Conservation (phyloP, 2,888 invertebrate genomes). For the Philhelius pedissequus region DNA sequence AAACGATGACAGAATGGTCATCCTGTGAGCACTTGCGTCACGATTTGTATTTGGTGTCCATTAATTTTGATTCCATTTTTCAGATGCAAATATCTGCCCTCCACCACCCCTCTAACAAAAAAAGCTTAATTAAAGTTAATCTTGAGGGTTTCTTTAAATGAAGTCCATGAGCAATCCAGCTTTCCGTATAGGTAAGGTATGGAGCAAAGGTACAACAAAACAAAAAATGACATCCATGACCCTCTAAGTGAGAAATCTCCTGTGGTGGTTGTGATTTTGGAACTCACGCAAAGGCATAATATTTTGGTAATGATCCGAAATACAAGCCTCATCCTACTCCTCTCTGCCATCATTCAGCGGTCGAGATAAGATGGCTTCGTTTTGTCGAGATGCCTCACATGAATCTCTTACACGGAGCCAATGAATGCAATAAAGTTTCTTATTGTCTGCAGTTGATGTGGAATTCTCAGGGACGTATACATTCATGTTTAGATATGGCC, state of each 20-base stretch:
- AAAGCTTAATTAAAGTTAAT: constrained; percentile 38
- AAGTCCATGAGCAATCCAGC: constrained; percentile 27
- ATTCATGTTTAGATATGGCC: background rate
- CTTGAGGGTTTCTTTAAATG: constrained; percentile 33
- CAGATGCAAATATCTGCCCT: background rate
- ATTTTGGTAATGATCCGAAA: constrained; percentile 61
- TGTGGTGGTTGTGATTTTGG: constrained; percentile 1
- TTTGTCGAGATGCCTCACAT: constrained; percentile 51
- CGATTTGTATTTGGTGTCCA: constrained; percentile 28
- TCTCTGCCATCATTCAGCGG: background rate
- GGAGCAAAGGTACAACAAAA: background rate
- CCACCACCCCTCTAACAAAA: background rate
- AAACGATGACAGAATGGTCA: constrained; percentile 21
- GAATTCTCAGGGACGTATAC: constrained; percentile 10
- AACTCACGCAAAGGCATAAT: constrained; percentile 49
- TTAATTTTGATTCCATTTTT: constrained; percentile 31
- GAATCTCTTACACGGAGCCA: constrained; percentile 59
- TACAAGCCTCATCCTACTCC: background rate
- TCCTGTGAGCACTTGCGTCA: constrained; percentile 15
- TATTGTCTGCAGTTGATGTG: constrained; percentile 47
- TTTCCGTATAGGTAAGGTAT: background rate
- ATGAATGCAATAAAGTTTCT: constrained; percentile 66
- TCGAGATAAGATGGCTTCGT: constrained; percentile 58
- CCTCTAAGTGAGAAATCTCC: background rate
- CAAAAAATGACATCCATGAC: constrained; percentile 7